phyloP scores from a whole-genome alignment of 64 coral and sea anemone genomes.

The Dendronephthya gigantea region DNA sequence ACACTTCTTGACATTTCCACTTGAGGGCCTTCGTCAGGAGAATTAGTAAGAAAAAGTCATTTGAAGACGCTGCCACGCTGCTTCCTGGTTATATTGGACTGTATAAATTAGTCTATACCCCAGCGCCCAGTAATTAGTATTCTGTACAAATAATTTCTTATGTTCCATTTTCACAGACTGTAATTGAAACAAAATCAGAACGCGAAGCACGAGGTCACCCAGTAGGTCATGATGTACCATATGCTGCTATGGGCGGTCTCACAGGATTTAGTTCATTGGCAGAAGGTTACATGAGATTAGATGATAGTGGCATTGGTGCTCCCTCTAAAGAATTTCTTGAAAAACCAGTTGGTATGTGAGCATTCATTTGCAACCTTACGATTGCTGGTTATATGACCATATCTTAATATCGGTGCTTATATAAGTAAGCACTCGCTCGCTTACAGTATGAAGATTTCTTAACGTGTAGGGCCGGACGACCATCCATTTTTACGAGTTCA shows the following conservation, averaged over 20 bases:
- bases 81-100: too few species aligned
- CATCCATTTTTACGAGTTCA: slow-evolving; percentile 82
- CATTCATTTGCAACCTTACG: not conserved
- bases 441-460: too few species aligned
- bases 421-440: too few species aligned
- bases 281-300: slow-evolving; percentile 91
- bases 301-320: slow-evolving; percentile 83
- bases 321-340: slow-evolving; percentile 55
- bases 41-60: too few species aligned
- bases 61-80: not conserved
- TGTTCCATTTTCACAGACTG: slow-evolving; percentile 23
- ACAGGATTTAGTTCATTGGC: slow-evolving; percentile 94
- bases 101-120: too few species aligned
- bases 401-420: too few species aligned
- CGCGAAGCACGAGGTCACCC: slow-evolving; percentile 62
- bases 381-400: too few species aligned
- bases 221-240: slow-evolving; percentile 93
- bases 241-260: slow-evolving; percentile 94
- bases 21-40: too few species aligned
- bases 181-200: slow-evolving; percentile 85
- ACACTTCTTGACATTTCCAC: too few species aligned
- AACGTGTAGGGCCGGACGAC: slow-evolving; percentile 57
- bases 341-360: slow-evolving; percentile 57
- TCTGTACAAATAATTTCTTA: not conserved
- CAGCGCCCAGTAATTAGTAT: not conserved